A percentile compares a stretch with the other conserved stretches of the same genome.
These are phyloP conservation scores for Psephotus haematonotus DNA, from an alignment of 2,113 vertebrate species.

Conservation along the genomic window DNA sequence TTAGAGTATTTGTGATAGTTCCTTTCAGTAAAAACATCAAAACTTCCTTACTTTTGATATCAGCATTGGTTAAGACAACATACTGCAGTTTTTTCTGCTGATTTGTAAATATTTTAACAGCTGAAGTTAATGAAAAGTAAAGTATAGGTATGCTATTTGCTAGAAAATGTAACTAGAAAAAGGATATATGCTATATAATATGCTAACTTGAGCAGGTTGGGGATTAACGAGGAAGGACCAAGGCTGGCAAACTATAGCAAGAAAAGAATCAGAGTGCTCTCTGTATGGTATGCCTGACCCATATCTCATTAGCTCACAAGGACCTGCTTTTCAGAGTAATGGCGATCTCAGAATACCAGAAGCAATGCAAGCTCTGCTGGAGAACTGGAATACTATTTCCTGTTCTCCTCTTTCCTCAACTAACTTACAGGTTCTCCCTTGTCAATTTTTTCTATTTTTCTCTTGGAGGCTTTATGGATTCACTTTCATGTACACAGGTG, in stretches of 20 bases:
- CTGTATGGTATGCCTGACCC: too few relatives aligned
- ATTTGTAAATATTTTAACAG: not conserved
- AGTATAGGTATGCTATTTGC: not conserved
- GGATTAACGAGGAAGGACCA: fast-evolving
- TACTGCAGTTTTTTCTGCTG: not conserved
- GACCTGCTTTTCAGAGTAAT: not conserved
- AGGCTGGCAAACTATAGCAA: not conserved
- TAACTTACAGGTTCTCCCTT: not conserved
- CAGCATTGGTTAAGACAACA: not conserved
- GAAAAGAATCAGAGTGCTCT: not conserved
- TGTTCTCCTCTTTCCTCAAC: not conserved
- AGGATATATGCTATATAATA: not conserved
- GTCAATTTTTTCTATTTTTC: not conserved
- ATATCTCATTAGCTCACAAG: not conserved
- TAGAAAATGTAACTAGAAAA: not conserved
- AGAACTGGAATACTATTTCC: not conserved
- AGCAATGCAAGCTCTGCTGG: not conserved
- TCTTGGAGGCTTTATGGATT: not conserved
- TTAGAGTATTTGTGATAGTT: not conserved
- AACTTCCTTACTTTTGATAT: not conserved
- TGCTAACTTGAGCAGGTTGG: not conserved
- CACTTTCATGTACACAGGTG: not conserved
- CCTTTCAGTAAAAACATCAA: not conserved
- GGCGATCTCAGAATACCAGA: not conserved
- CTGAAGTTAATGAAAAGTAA: not conserved